These are phyloP conservation scores for Lepas anatifera DNA, from an alignment of 2,888 invertebrate genomes.

Conservation along the genomic window DNA sequence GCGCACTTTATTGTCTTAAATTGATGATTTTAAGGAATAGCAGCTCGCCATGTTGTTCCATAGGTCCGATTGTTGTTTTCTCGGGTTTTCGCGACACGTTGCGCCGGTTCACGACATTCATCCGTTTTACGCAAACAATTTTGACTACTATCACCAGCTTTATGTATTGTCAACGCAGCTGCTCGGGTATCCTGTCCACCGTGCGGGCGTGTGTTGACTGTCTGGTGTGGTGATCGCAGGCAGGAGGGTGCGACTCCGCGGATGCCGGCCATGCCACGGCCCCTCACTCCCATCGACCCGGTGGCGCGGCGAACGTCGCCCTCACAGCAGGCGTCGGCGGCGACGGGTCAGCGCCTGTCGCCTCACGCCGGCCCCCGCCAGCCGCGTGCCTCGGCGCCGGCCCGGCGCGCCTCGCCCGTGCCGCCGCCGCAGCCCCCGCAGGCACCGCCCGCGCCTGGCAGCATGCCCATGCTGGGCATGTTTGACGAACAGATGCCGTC, in stretches of 20 bases:
- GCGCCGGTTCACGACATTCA: no score
- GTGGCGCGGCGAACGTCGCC: slow-evolving; percentile 19
- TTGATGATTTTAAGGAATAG: no score
- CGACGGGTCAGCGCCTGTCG: not conserved
- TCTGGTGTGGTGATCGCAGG: not conserved
- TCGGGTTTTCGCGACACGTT: no score
- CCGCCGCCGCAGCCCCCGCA: not conserved
- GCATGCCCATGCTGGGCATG: slow-evolving; percentile 19
- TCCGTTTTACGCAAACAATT: no score
- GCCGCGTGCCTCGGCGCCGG: not conserved
- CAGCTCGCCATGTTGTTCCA: no score
- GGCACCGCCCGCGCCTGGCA: slow-evolving; percentile 15
- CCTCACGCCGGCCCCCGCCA: not conserved
- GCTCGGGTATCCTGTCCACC: no score
- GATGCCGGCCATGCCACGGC: slow-evolving; percentile 18
- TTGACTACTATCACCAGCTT: no score
- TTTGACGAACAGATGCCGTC: slow-evolving; percentile 8
- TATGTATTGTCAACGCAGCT: no score
- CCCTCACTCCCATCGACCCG: slow-evolving; percentile 20
- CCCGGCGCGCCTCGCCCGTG: not conserved
- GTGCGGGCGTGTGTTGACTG: no score
- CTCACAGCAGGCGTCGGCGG: slow-evolving; percentile 17
- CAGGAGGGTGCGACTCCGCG: slow-evolving; percentile 2
- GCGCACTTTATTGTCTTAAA: no score
- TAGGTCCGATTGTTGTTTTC: no score